Evolutionary conservation across 2,113 vertebrate genomes (phyloP).

Genomic region (Rousettus leschenaultii): DNA sequence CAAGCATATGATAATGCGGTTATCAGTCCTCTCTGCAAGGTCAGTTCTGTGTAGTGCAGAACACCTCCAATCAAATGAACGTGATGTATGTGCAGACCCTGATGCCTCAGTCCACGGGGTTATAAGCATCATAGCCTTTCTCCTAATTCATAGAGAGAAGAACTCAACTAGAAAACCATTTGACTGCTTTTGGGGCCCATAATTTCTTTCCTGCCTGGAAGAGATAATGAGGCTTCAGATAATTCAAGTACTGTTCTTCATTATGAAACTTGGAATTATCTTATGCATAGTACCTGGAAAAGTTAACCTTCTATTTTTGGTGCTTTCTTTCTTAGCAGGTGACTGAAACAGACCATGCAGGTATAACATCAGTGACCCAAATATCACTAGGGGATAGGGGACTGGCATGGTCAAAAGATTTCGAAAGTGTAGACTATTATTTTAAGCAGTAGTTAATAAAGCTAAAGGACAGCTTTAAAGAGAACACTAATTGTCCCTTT

Average conservation of each 20-base stretch:
- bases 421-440: background rate
- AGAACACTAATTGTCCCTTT: background rate
- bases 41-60: background rate
- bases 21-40: background rate
- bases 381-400: background rate
- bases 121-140: background rate
- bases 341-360: background rate
- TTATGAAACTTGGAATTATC: background rate
- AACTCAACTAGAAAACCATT: background rate
- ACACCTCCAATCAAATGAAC: background rate
- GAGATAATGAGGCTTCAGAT: background rate
- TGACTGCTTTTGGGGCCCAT: background rate
- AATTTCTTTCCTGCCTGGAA: background rate
- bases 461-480: background rate
- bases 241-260: background rate
- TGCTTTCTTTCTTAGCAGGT: background rate
- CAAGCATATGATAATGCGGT: background rate
- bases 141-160: background rate
- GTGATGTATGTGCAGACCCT: background rate
- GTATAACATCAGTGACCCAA: background rate
- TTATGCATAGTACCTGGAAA: background rate
- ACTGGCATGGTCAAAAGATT: background rate
- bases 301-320: background rate
- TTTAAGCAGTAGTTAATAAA: conserved; percentile 2
- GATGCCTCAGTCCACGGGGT: background rate